These are phyloP conservation scores for Paguma larvata DNA, from an alignment of 2,797 vertebrate genomes.

Conservation along the genomic window DNA sequence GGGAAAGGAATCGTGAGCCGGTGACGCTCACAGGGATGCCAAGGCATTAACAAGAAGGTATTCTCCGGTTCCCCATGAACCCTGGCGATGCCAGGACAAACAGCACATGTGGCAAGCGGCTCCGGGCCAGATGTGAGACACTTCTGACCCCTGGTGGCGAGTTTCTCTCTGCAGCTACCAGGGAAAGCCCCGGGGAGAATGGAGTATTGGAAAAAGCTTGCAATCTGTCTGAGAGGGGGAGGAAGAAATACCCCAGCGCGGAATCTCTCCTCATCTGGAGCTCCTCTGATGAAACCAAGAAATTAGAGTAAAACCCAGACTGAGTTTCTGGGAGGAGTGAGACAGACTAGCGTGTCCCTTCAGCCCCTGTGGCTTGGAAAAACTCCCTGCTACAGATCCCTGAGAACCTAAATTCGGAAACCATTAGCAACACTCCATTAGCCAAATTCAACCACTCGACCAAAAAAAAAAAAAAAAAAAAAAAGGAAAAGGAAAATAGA, in stretches of 20 bases:
- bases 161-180: neutral
- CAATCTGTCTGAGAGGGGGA: neutral
- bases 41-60: neutral
- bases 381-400: neutral
- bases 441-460: neutral
- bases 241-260: conserved; percentile 32
- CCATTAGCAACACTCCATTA: neutral
- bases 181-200: neutral
- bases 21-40: neutral
- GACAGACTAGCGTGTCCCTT: neutral
- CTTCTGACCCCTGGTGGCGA: conserved; percentile 78
- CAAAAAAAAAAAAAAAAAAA: neutral
- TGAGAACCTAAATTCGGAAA: conserved; percentile 43
- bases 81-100: neutral
- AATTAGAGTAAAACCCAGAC: conserved; percentile 74
- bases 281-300: conserved; percentile 44
- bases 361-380: conserved; percentile 37
- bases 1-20: neutral
- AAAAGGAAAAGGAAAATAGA: no score
- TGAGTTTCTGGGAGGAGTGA: conserved; percentile 62
- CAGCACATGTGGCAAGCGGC: neutral
- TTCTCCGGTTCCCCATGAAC: neutral
- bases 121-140: neutral
- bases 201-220: conserved; percentile 66
- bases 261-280: conserved; percentile 58